These are phyloP conservation scores for Chunga burmeisteri DNA, from an alignment of 2,113 vertebrate species.

Conservation along the genomic window DNA sequence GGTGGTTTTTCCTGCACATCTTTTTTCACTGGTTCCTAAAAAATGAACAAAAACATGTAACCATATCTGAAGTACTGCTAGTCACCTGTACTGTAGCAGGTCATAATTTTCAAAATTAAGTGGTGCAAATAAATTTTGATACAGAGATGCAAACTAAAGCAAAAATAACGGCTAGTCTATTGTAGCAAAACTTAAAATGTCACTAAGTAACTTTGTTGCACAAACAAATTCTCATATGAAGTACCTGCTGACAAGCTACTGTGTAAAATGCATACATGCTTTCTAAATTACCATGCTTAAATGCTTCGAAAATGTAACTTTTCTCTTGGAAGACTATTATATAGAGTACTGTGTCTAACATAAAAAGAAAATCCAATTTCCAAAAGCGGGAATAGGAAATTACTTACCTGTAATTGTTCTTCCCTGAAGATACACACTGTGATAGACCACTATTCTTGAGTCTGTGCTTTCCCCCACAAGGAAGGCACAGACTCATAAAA, in stretches of 20 bases:
- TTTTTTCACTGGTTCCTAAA: conserved; percentile 14
- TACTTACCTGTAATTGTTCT: conserved; percentile 16
- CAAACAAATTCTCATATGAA: background rate
- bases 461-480: conserved; percentile 15
- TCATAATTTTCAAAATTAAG: background rate
- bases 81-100: background rate
- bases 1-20: background rate
- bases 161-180: background rate
- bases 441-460: background rate
- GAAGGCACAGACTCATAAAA: background rate
- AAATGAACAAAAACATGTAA: background rate
- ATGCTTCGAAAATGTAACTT: background rate
- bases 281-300: background rate
- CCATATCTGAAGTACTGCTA: background rate
- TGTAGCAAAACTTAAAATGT: background rate
- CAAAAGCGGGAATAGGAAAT: conserved; percentile 14
- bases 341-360: background rate
- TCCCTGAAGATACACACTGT: background rate
- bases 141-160: background rate
- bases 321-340: background rate
- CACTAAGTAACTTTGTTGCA: background rate
- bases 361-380: conserved; percentile 39
- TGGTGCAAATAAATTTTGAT: background rate
- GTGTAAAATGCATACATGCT: background rate
- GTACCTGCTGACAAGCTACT: background rate